Base-by-base conservation (phyloP, 2,113 vertebrate genomes). In the Australoheros scitulus region DNA sequence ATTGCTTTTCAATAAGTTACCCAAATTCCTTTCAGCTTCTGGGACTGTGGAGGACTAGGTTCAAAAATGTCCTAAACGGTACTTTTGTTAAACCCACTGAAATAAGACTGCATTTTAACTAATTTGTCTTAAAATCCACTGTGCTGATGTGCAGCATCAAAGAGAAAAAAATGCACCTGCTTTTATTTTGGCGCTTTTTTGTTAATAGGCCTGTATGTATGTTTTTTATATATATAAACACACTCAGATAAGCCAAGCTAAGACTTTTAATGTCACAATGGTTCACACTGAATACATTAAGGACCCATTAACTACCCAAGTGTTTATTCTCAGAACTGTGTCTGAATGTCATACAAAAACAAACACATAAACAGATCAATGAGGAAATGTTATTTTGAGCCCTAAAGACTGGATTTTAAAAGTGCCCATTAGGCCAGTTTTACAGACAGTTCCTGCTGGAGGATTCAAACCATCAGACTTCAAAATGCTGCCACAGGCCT, bases 231-330 rank as follows among this genome's bases (percentile, higher is more conserved):
- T 2, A 43, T 43, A 4, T 43, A 43, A 43, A 43, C 11, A 3
- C 10, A 41, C 41, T 38, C 36, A 38, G 9, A 38, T 38, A 3
- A 38, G 9, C 9, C 9, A 9, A 3, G 9, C n/a, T 41, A 64
- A 41, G 7, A 64, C 61, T 43, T 65, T 65, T 41, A 50, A 17
- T 50, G 14, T 50, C 15, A 50, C 47, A 17, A 2, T 50, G 47
- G 17, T 50, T 6, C 7, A 65, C 41, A 15, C 41, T 43, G 13
- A 41, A 9, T 65, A 11, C 1, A 36, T 43, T 15, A 41, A 41
- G 11, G 0, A 65, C n/a, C 63, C 3, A 36, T 4, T 24, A 36
- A 24, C 36, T 36, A 2, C 14, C 20, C 11, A 0, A 41, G 24
- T 36, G 24, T 15, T 1, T 65, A 15, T 64, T 64, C n/a, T 41